phyloP scores from a whole-genome alignment of 2,888 invertebrate species.

The Orthonychiurus folsomi region DNA sequence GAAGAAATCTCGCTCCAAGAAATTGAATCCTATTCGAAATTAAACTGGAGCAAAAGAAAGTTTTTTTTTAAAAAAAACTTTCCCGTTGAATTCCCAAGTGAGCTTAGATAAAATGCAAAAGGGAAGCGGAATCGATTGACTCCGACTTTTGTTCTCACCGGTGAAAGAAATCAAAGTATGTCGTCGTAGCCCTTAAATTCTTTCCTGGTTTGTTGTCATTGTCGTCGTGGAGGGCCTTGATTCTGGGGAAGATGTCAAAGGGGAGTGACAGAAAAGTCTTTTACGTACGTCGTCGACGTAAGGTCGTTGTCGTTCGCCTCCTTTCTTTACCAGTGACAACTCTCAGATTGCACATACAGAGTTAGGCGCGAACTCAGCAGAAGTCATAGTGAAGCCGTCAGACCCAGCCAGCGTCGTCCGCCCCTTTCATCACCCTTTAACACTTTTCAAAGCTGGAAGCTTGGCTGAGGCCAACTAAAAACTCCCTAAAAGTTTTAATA shows the following conservation, averaged over 20 bases:
- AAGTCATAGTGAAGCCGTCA: background rate
- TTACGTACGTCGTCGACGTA: background rate
- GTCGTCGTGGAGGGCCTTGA: background rate
- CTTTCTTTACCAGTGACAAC: background rate
- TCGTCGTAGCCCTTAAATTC: no score
- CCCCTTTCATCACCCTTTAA: background rate
- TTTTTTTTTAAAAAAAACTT: no score
- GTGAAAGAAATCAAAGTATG: no score
- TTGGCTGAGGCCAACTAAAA: no score
- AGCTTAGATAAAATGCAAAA: no score
- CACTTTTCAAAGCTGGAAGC: background rate
- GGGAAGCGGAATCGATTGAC: no score
- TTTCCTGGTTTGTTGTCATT: background rate
- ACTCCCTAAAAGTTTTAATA: constrained; percentile 1
- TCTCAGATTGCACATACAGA: background rate
- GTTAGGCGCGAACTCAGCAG: no score
- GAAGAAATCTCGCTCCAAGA: no score
- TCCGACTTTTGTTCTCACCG: no score
- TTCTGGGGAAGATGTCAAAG: background rate
- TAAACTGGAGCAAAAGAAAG: no score
- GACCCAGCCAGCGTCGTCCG: background rate
- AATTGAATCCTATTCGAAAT: no score
- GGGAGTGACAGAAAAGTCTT: background rate
- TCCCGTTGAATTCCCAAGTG: no score
- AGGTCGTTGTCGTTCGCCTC: background rate